Evolutionary conservation across 2,113 vertebrate genomes (phyloP), one percentile per base, ranked within the genome.

Genomic region (Austrofundulus limnaeus): DNA sequence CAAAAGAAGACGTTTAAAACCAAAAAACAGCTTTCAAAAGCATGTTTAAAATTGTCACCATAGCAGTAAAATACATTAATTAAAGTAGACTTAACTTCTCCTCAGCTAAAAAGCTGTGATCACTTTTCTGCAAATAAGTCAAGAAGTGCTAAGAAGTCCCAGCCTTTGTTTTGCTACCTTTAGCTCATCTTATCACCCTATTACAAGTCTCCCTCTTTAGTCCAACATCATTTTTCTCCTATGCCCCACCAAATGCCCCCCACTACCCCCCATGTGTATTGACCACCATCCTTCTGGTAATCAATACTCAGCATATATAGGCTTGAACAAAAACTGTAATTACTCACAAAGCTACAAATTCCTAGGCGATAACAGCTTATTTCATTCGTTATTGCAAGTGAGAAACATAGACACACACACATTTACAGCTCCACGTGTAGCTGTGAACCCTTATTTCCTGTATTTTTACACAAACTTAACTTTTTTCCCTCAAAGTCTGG

Each of bases 281-380:
- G 86, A 90, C 90, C 86, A 81, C 75, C 65, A 48, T 81, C 70
- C 77, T 83, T 76, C 78, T 23, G 57, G 72, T 83, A 88, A 92
- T 93, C 90, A 87, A 93, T 92, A 91, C 84, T 48, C 53, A 59
- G 84, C 89, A 85, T 78, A 90, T 77, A 70, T 82, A 88, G 80
- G 81, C 79, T 79, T 77, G 74, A 88, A 87, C 81, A 90, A 90
- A 91, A 89, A 89, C 82, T 88, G 81, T 89, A 88, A 92, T 92
- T 90, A 91, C 88, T 91, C 89, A 89, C 86, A 90, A 86, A 84
- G 86, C 85, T 70, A 83, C 82, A 89, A 87, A 87, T 83, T 86
- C 85, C 70, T 85, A 17, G 63, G 79, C 51, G 75, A 86, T 90
- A 90, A 86, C 80, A 83, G 65, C 77, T 88, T 74, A 83, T 84